Conservation (phyloP, 2,797 vertebrate genomes). For the Melanotaenia boesemani region DNA sequence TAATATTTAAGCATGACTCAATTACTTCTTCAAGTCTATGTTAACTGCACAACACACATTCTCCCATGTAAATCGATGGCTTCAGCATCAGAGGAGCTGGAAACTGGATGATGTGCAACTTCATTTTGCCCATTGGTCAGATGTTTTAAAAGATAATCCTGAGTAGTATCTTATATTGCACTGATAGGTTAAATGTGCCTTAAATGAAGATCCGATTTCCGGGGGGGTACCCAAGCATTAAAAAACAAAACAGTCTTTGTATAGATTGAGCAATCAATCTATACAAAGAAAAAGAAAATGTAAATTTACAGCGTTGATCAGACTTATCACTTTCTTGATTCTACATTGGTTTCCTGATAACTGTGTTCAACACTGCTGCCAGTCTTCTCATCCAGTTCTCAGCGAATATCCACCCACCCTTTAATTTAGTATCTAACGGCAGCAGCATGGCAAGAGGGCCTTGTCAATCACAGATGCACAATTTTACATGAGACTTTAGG, state of each 20-base stretch:
- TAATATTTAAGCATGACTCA: background rate
- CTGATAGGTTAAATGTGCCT: background rate
- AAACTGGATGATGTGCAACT: background rate
- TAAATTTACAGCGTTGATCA: background rate
- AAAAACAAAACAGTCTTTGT: no score
- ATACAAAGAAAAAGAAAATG: no score
- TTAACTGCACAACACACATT: background rate
- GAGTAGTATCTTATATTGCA: background rate
- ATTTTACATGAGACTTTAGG: slow-evolving; percentile 1
- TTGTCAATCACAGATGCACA: slow-evolving; percentile 32
- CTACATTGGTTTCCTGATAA: no score
- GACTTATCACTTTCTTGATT: no score
- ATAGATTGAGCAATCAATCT: no score
- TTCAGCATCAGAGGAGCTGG: background rate
- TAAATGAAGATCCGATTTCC: background rate
- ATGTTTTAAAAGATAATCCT: background rate
- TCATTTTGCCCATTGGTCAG: background rate
- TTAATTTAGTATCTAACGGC: slow-evolving; percentile 8
- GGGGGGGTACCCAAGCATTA: no score
- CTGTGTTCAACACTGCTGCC: no score
- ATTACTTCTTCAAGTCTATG: background rate
- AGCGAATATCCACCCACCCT: background rate
- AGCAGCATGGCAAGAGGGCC: background rate
- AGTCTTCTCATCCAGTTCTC: background rate
- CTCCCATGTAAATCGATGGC: background rate